These are phyloP conservation scores for Pollimyrus isidori DNA, from an alignment of 2,113 vertebrate genomes.

Conservation along the genomic window DNA sequence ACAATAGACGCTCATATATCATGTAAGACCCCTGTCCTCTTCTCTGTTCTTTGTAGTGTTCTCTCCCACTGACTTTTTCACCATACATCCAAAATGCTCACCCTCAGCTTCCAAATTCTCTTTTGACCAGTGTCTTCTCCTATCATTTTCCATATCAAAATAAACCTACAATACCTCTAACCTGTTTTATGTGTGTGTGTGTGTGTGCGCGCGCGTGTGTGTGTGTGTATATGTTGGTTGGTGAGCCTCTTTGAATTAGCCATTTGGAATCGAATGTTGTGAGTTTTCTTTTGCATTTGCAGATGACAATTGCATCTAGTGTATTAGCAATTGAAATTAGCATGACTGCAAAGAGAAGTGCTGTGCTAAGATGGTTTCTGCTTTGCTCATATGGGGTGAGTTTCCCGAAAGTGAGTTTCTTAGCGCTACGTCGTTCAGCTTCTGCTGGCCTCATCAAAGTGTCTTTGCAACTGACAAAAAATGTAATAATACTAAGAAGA, in stretches of 20 bases:
- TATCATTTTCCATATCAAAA: background rate
- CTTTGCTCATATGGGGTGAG: background rate
- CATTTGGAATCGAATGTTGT: background rate
- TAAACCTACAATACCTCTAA: background rate
- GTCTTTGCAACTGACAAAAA: background rate
- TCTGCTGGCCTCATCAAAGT: background rate
- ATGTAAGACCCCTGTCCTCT: background rate
- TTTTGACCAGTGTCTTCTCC: background rate
- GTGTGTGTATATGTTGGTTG: background rate
- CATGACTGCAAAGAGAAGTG: background rate
- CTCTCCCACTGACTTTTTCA: background rate
- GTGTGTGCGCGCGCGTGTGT: background rate
- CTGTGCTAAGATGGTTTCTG: background rate
- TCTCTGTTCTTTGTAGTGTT: background rate
- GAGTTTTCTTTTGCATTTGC: background rate
- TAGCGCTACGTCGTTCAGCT: too few species aligned
- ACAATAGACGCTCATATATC: background rate
- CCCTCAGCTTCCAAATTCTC: background rate
- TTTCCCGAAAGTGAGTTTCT: too few species aligned
- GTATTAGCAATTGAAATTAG: background rate
- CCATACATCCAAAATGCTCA: background rate
- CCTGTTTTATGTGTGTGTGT: background rate
- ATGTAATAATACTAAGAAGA: background rate
- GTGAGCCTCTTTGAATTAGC: background rate
- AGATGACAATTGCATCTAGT: background rate